phyloP scores from a whole-genome alignment of 53 echinoderm and acorn worm genomes.

The Echinarachnius parma region DNA sequence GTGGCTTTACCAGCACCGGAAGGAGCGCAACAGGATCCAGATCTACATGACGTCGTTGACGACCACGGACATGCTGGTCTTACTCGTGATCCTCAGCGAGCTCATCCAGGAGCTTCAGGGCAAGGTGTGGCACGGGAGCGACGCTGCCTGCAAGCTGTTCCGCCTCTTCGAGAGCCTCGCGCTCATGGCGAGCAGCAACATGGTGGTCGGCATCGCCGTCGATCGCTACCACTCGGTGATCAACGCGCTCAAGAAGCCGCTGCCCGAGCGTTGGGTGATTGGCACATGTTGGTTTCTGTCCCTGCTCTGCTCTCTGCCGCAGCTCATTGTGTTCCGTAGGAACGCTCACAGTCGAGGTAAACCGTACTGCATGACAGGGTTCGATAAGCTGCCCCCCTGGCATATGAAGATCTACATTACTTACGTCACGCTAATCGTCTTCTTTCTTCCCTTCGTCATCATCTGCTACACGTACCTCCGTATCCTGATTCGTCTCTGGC shows the following conservation, averaged over 20 bases:
- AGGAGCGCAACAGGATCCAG: slow-evolving; percentile 74
- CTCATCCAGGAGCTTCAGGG: slow-evolving; percentile 63
- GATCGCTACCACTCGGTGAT: slow-evolving; percentile 93
- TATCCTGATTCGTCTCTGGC: slow-evolving; percentile 74
- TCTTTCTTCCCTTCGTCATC: slow-evolving; percentile 74
- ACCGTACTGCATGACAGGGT: slow-evolving; percentile 58
- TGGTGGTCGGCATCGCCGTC: slow-evolving; percentile 88
- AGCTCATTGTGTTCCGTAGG: slow-evolving; percentile 71
- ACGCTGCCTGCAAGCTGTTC: slow-evolving; percentile 71
- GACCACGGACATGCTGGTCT: slow-evolving; percentile 72
- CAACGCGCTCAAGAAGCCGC: slow-evolving; percentile 74
- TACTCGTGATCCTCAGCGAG: slow-evolving; percentile 71
- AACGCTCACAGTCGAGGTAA: slow-evolving; percentile 14
- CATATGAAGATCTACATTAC: slow-evolving; percentile 65
- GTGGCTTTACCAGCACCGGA: slow-evolving; percentile 76
- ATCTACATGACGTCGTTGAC: slow-evolving; percentile 78
- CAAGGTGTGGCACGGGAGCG: slow-evolving; percentile 59
- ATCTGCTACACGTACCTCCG: slow-evolving; percentile 81
- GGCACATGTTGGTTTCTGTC: slow-evolving; percentile 65
- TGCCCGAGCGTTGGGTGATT: slow-evolving; percentile 65
- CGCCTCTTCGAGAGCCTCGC: slow-evolving; percentile 74
- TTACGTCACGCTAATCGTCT: slow-evolving; percentile 69
- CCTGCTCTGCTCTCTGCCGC: slow-evolving; percentile 64
- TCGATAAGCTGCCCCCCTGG: slow-evolving; percentile 31
- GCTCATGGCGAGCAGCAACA: slow-evolving; percentile 83